These are phyloP conservation scores for Manis pentadactyla DNA, from an alignment of 2,797 vertebrate species.

Conservation along the genomic window DNA sequence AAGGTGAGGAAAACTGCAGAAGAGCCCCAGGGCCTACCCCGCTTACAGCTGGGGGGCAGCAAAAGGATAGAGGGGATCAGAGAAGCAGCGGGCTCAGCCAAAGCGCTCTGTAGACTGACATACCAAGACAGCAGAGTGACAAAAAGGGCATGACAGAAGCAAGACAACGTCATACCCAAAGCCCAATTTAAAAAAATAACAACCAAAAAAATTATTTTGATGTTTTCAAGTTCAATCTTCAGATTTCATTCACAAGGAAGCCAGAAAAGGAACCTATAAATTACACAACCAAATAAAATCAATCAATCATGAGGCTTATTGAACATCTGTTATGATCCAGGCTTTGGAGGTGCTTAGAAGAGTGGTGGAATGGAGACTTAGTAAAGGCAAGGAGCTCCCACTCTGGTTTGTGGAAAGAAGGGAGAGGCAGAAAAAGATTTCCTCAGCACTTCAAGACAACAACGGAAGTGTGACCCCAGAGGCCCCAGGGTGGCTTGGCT, in stretches of 20 bases:
- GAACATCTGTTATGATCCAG: background rate
- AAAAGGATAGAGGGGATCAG: fast-evolving
- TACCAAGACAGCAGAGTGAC: background rate
- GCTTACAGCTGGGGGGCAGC: no score
- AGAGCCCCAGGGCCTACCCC: background rate
- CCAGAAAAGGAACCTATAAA: background rate
- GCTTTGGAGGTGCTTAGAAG: background rate
- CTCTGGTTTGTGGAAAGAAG: background rate
- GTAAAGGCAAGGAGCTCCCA: background rate
- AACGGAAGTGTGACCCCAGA: background rate
- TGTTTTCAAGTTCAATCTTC: background rate
- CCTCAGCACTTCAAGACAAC: background rate
- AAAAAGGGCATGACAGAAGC: background rate
- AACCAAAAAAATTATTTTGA: background rate
- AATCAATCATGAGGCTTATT: background rate
- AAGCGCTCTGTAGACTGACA: background rate
- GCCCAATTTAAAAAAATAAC: background rate
- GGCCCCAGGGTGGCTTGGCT: background rate
- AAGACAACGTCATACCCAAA: background rate
- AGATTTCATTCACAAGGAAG: background rate
- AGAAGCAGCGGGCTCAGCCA: background rate
- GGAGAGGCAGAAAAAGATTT: background rate
- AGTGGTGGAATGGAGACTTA: background rate
- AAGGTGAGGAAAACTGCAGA: background rate
- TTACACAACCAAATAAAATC: background rate